Evolutionary conservation across 2,888 invertebrate species (phyloP).

Genomic region (Stegophylla sp.): DNA sequence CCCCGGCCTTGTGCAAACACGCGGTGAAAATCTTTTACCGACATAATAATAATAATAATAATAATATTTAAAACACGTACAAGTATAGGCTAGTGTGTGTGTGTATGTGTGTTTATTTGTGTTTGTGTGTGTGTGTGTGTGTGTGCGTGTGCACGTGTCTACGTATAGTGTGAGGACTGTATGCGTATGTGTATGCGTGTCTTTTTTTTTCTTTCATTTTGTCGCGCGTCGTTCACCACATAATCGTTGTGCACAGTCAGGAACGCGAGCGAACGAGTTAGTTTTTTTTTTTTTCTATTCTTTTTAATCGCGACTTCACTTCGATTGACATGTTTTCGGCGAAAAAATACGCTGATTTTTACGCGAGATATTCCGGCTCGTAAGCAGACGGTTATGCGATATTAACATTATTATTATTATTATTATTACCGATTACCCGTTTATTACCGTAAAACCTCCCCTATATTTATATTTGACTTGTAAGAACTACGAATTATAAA

Average conservation of each 20-base stretch:
- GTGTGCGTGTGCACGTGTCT: neutral
- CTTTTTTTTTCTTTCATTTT: neutral
- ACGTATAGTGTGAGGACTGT: no score
- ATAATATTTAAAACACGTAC: neutral
- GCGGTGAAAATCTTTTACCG: slow-evolving; percentile 29
- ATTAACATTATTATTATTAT: neutral
- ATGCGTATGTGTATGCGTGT: neutral
- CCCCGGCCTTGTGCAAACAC: slow-evolving; percentile 14
- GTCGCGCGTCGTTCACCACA: neutral
- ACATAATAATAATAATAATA: neutral
- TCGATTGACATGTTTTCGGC: neutral
- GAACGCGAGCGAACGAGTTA: neutral
- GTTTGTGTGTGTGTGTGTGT: no score
- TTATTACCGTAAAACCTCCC: no score
- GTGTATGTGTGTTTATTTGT: no score
- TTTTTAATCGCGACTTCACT: neutral
- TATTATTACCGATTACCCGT: no score
- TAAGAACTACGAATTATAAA: no score
- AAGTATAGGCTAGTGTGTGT: no score
- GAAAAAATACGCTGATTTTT: neutral
- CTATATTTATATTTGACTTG: no score
- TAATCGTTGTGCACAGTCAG: slow-evolving; percentile 21
- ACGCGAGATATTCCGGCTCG: neutral
- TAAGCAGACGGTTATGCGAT: no score
- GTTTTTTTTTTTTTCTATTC: no score